A percentile compares a stretch with the other conserved stretches of the same genome.
phyloP scores from a whole-genome alignment of 2,797 vertebrate species.

The Macropodus opercularis region DNA sequence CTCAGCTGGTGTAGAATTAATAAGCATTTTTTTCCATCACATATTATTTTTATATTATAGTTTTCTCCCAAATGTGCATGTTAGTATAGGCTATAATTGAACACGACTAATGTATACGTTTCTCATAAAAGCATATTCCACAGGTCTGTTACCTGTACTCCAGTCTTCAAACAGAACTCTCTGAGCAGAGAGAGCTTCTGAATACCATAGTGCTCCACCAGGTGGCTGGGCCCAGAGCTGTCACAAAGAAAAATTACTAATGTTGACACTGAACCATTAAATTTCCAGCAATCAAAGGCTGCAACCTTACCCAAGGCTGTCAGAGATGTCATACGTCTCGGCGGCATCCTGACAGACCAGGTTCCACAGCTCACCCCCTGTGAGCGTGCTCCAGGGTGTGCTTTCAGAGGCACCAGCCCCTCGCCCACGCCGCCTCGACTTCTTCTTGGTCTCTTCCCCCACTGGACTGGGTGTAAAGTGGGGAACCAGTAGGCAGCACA shows the following conservation, averaged over 20 bases:
- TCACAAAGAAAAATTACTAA: slow-evolving; percentile 24
- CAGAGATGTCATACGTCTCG: slow-evolving; percentile 80
- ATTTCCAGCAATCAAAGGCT: slow-evolving; percentile 17
- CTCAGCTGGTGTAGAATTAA: slow-evolving; percentile 74
- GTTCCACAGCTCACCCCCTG: slow-evolving; percentile 82
- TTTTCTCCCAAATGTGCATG: neutral
- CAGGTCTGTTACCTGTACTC: slow-evolving; percentile 82
- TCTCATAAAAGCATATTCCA: slow-evolving; percentile 13
- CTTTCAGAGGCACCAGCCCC: slow-evolving; percentile 65
- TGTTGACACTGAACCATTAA: neutral
- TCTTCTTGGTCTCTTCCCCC: slow-evolving; percentile 78
- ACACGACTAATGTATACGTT: neutral
- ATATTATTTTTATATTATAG: neutral
- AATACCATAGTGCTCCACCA: slow-evolving; percentile 81
- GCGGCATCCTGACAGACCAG: slow-evolving; percentile 80
- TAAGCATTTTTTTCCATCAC: neutral
- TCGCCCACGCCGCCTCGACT: slow-evolving; percentile 79
- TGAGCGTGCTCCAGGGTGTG: slow-evolving; percentile 69
- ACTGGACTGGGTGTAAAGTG: slow-evolving; percentile 69
- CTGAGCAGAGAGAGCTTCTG: slow-evolving; percentile 85
- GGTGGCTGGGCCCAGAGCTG: slow-evolving; percentile 80
- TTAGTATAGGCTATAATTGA: neutral
- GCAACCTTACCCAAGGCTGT: slow-evolving; percentile 74
- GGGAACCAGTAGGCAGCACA: slow-evolving; percentile 83
- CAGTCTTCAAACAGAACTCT: slow-evolving; percentile 86